phyloP scores from a whole-genome alignment of 2,888 invertebrate species.

The Cyrtodaria siliqua region DNA sequence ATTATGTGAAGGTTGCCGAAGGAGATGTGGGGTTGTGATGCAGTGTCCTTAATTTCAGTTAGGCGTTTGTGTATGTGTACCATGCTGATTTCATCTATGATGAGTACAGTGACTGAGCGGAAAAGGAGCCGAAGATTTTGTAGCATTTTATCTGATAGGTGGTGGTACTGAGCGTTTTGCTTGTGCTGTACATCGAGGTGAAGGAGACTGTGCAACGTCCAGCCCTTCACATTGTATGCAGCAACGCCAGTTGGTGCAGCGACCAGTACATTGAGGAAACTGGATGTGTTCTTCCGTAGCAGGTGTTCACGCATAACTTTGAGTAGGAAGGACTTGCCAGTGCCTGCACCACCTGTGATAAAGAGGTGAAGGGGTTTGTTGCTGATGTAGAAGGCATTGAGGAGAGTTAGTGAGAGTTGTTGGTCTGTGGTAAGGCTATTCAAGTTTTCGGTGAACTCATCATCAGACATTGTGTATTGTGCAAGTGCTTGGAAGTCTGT shows the following conservation, averaged over 20 bases:
- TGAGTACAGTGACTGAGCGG: background rate
- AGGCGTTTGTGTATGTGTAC: constrained; percentile 5
- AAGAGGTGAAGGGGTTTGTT: constrained; percentile 9
- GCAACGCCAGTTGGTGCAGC: constrained; percentile 25
- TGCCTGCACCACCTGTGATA: constrained; percentile 21
- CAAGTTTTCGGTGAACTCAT: no score
- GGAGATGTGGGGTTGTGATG: background rate
- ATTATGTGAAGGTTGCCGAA: background rate
- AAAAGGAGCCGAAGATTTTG: background rate
- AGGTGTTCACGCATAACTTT: constrained; percentile 1
- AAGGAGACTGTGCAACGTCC: background rate
- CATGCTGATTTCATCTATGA: constrained; percentile 21
- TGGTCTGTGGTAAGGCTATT: no score
- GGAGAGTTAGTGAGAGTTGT: no score
- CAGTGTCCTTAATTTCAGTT: constrained; percentile 45
- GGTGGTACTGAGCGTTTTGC: constrained; percentile 4
- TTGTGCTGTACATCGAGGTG: no score
- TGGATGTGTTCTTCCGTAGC: background rate
- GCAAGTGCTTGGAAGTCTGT: constrained; percentile 16
- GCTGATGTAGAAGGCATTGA: no score
- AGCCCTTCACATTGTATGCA: constrained; percentile 8
- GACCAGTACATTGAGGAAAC: constrained; percentile 14
- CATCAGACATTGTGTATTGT: constrained; percentile 21
- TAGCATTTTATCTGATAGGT: background rate
- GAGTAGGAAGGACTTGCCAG: constrained; percentile 13